Conservation (phyloP, 2,888 invertebrate genomes). For the Chrysina gloriosa region DNA sequence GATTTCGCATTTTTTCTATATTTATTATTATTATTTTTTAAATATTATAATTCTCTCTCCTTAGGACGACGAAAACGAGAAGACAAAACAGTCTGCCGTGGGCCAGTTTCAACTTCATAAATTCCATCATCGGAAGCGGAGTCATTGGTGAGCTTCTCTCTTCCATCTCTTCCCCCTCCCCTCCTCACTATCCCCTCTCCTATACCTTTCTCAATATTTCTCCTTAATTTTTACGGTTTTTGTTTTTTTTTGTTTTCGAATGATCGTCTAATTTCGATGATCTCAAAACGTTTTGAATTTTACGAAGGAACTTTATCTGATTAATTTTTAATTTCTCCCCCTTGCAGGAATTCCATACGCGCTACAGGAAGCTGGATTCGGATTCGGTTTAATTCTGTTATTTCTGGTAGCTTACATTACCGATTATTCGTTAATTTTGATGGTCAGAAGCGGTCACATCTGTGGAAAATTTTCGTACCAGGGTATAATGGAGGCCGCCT, state of each 20-base stretch:
- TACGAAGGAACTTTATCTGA: too few species aligned
- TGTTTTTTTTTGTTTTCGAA: too few species aligned
- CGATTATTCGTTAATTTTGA: conserved; percentile 83
- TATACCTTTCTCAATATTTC: too few species aligned
- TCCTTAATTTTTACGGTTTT: too few species aligned
- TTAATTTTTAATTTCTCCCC: too few species aligned
- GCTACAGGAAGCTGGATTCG: conserved; percentile 82
- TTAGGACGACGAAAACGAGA: conserved; percentile 69
- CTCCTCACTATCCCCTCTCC: too few species aligned
- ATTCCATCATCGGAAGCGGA: conserved; percentile 88
- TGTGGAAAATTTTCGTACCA: conserved; percentile 84
- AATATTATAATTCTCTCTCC: too few species aligned
- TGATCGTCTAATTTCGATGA: too few species aligned
- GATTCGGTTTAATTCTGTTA: conserved; percentile 77
- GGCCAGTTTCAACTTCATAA: conserved; percentile 89
- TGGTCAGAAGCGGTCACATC: conserved; percentile 80
- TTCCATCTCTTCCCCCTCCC: too few species aligned
- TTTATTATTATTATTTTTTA: too few species aligned
- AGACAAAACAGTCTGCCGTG: conserved; percentile 76
- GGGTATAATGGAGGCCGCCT: conserved; percentile 82
- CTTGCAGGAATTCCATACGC: conserved; percentile 80
- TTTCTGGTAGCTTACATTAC: conserved; percentile 80
- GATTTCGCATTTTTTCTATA: too few species aligned
- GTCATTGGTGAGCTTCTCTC: conserved; percentile 82
- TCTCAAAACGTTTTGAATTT: too few species aligned